Conservation (phyloP, 2,797 vertebrate genomes). For the Myotis myotis region DNA sequence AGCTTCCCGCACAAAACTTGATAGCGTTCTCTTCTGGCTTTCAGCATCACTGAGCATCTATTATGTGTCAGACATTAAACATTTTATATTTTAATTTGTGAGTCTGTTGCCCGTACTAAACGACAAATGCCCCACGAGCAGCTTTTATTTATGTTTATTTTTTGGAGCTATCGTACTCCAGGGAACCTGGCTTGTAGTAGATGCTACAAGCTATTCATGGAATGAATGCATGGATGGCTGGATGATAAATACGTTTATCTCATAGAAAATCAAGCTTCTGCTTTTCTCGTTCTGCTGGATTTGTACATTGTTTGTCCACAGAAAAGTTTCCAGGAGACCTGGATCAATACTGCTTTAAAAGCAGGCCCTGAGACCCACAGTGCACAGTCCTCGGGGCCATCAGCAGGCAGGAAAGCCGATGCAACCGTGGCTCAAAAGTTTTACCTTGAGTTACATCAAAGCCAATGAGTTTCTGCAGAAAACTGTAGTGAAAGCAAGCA, state of each 20-base stretch:
- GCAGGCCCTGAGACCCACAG: neutral
- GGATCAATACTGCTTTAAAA: neutral
- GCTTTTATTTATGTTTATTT: neutral
- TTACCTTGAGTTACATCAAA: neutral
- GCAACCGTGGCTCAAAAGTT: neutral
- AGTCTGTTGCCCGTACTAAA: neutral
- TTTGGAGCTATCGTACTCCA: neutral
- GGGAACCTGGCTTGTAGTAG: neutral
- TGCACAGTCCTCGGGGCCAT: rapidly evolving
- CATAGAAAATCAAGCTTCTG: neutral
- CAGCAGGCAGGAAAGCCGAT: neutral
- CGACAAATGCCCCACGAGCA: neutral
- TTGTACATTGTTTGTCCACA: neutral
- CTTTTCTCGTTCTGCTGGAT: neutral
- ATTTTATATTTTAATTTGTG: neutral
- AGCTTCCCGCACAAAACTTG: neutral
- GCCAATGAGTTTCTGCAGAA: neutral
- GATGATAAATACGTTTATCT: neutral
- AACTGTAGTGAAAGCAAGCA: neutral
- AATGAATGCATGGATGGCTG: neutral
- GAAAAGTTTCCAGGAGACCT: neutral
- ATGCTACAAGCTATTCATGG: neutral
- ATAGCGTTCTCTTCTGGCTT: neutral
- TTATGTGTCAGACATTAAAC: neutral
- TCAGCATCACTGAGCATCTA: neutral